Evolutionary conservation across 2,888 invertebrate species (phyloP), one percentile per base, ranked within the genome.

Genomic region (Plutella xylostella): DNA sequence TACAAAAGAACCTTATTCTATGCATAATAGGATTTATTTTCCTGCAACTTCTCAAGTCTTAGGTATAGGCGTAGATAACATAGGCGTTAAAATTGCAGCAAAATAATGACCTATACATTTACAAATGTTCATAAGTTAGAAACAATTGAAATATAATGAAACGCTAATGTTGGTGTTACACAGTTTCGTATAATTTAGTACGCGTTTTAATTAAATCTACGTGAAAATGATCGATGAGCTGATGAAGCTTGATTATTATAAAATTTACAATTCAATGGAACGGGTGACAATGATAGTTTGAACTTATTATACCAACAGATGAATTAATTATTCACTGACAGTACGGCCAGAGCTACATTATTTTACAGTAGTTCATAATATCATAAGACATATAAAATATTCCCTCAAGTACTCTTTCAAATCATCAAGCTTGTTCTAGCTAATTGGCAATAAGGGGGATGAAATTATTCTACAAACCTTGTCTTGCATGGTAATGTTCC

Each of bases 191-290:
- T 59, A 53, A 14, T 35, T 43, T 44, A 38, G 43, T 39, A 33
- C n/a, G 35, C 30, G 41, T 21, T 22, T 39, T 18, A 19, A 37
- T 37, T n/a, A n/a, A 31, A 18, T 28, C 41, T 41, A 41, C 15
- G 15, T 5, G 30, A 30, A 41, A 30, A 14, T 39, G 39, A 39
- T 22, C 12, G 15, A 41, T 41, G 41, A 41, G 30, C 41, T 28
- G 41, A 30, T 41, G 41, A 7, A 22, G 22, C 30, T 41, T 30
- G 41, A 30, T 41, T n/a, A 30, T 17, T 31, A 31, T 41, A 65
- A 63, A 66, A 65, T 65, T 62, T 68, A 64, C 63, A 67, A 59
- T 65, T 49, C 62, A 63, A 67, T 77, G 77, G 78, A 76, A 69
- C 75, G 75, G 76, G 77, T 69, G 68, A 68, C 60, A 61, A 65